Conservation (phyloP, 2,888 invertebrate species). For the Raillietiella orientalis region DNA sequence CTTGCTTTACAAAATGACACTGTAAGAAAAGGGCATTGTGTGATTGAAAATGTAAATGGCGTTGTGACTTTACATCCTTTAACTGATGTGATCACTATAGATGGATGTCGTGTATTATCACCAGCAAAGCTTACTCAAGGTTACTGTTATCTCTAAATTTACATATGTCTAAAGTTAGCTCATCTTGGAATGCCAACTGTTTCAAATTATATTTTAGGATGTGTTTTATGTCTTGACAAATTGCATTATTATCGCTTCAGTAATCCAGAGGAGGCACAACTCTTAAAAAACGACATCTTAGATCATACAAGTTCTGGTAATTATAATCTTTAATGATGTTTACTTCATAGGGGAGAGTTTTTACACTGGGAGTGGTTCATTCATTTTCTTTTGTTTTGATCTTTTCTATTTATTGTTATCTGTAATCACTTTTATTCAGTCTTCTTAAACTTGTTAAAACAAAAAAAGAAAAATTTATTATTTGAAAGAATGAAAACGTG, state of each 20-base stretch:
- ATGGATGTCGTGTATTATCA: conserved; percentile 31
- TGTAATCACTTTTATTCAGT: too few relatives aligned
- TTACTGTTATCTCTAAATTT: conserved; percentile 11
- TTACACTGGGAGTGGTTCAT: too few relatives aligned
- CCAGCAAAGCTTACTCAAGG: conserved; percentile 52
- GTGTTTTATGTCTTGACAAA: conserved; percentile 63
- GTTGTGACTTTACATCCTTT: conserved; percentile 53
- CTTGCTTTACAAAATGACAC: conserved; percentile 2
- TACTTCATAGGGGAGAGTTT: too few relatives aligned
- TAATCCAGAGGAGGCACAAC: conserved; percentile 58
- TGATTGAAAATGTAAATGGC: conserved; percentile 44
- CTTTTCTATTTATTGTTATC: too few relatives aligned
- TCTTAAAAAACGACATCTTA: conserved; percentile 59
- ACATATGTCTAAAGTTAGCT: conserved; percentile 3
- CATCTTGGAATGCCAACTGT: too few relatives aligned
- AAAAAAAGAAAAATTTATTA: too few relatives aligned
- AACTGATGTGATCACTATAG: conserved; percentile 29
- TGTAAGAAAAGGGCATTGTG: conserved; percentile 38
- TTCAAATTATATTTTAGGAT: conserved; percentile 36
- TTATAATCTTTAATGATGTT: too few relatives aligned
- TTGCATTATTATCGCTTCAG: conserved; percentile 76
- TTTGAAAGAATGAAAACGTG: too few relatives aligned
- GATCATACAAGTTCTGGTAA: too few relatives aligned
- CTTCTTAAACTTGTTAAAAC: too few relatives aligned
- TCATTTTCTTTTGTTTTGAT: too few relatives aligned